Evolutionary conservation across 2,888 invertebrate genomes (phyloP).

Genomic region (Synergus laeviventris): DNA sequence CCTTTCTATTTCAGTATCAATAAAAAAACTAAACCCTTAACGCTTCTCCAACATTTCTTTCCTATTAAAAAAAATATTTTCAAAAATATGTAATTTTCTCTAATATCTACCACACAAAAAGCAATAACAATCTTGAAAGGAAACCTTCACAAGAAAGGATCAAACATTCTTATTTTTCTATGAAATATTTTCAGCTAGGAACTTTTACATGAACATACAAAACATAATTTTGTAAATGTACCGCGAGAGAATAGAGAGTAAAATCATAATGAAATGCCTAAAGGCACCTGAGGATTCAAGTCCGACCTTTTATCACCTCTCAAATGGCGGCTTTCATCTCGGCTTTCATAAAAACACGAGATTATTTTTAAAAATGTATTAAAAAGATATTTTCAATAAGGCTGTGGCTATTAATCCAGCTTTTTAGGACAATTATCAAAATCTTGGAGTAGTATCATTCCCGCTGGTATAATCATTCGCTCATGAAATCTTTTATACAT

Average conservation of each 20-base stretch:
- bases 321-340: not conserved
- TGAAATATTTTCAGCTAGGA: not conserved
- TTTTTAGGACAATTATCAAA: too few relatives aligned
- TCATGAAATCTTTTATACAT: too few relatives aligned
- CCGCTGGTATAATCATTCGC: too few relatives aligned
- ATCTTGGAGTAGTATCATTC: too few relatives aligned
- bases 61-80: not conserved
- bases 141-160: not conserved
- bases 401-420: too few relatives aligned
- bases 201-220: not conserved
- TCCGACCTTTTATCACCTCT: not conserved
- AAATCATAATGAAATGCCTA: conserved; percentile 16
- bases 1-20: not conserved
- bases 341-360: not conserved
- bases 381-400: not conserved
- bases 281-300: not conserved
- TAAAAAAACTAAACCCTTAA: not conserved
- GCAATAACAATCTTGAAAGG: not conserved
- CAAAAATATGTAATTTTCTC: too few relatives aligned
- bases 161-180: not conserved
- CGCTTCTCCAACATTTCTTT: too few relatives aligned
- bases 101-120: not conserved
- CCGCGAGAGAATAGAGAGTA: not conserved
- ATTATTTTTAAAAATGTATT: not conserved
- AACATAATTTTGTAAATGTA: conserved; percentile 16